A percentile compares a stretch with the other conserved stretches of the same genome.
phyloP scores from a whole-genome alignment of 2,888 invertebrate genomes.

The Chymomyza fuscimana region DNA sequence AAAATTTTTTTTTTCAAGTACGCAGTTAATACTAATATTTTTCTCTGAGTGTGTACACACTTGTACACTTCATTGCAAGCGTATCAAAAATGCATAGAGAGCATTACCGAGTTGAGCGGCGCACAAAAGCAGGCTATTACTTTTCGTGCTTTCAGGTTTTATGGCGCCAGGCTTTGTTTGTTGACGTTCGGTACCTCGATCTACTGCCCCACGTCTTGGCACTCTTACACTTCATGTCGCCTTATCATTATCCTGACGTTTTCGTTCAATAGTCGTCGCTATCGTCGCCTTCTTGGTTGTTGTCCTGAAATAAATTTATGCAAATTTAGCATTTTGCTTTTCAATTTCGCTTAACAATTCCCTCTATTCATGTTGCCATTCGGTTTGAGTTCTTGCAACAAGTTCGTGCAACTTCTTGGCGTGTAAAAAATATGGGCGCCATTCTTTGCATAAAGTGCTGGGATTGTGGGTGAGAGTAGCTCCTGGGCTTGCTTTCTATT shows the following conservation, averaged over 20 bases:
- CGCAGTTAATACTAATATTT: too few relatives aligned
- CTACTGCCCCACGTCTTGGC: background rate
- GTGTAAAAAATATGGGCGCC: conserved; percentile 62
- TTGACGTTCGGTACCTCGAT: background rate
- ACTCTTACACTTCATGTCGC: background rate
- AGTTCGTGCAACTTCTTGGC: conserved; percentile 61
- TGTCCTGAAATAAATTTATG: conserved; percentile 56
- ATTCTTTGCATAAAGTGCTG: conserved; percentile 62
- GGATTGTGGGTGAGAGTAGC: background rate
- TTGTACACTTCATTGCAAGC: background rate
- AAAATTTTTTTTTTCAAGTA: too few relatives aligned
- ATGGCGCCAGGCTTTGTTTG: conserved; percentile 32
- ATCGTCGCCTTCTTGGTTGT: conserved; percentile 3
- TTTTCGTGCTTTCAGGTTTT: conserved; percentile 5
- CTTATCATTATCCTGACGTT: conserved; percentile 51
- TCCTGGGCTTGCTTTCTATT: conserved; percentile 39
- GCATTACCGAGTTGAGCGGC: conserved; percentile 5
- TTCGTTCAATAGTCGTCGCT: conserved; percentile 57
- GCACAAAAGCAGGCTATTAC: conserved; percentile 48
- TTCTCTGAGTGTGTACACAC: background rate
- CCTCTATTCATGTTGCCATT: conserved; percentile 7
- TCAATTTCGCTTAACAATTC: conserved; percentile 63
- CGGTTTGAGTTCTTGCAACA: conserved; percentile 41
- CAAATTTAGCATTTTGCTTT: conserved; percentile 71
- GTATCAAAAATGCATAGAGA: conserved; percentile 35